These are phyloP conservation scores for Sebastolobus alascanus DNA, from an alignment of 2,797 vertebrate genomes.

Conservation along the genomic window DNA sequence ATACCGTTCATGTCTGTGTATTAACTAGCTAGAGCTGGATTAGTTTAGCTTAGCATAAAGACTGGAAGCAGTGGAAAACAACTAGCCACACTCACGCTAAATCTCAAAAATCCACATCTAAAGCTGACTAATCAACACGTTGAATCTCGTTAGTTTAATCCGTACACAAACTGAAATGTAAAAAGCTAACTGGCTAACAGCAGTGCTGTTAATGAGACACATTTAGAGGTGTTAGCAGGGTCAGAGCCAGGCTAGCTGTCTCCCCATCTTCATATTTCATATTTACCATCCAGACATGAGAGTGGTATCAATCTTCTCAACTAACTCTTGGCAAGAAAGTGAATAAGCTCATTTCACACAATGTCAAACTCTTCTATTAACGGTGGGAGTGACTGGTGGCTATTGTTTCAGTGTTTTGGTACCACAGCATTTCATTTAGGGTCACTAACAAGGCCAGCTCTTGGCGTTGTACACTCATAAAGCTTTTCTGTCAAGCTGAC, in stretches of 20 bases:
- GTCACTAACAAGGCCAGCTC: conserved; percentile 19
- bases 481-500: conserved; percentile 41
- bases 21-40: neutral
- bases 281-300: neutral
- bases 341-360: neutral
- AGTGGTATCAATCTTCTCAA: too few species aligned
- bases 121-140: neutral
- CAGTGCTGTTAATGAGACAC: neutral
- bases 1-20: neutral
- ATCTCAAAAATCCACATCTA: neutral
- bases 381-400: neutral
- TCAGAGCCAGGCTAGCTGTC: neutral
- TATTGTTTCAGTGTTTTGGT: neutral
- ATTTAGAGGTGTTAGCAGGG: neutral
- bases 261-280: neutral
- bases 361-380: neutral
- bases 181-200: neutral
- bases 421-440: conserved; percentile 13
- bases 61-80: neutral
- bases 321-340: neutral
- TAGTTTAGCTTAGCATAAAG: fast-evolving
- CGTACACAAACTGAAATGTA: neutral
- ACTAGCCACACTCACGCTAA: neutral
- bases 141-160: neutral
- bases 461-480: conserved; percentile 37